Evolutionary conservation across 2,888 invertebrate species (phyloP).

Genomic region (Sipha maydis): DNA sequence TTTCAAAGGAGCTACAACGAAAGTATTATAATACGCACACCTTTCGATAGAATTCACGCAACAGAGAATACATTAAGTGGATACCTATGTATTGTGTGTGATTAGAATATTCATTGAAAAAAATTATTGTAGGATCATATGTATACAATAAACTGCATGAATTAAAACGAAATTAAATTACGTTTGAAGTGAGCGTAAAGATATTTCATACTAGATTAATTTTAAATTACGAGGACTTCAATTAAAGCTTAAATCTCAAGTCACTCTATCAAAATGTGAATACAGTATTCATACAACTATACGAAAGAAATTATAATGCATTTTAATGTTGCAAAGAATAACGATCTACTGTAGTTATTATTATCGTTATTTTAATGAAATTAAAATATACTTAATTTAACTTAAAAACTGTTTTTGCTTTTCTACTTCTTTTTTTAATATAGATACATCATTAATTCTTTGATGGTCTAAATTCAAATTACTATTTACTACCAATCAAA

Average conservation of each 20-base stretch:
- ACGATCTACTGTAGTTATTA: too few species aligned
- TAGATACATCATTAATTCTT: too few species aligned
- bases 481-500: too few species aligned
- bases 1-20: neutral
- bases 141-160: neutral
- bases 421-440: too few species aligned
- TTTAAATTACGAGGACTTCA: neutral
- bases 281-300: too few species aligned
- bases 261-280: too few species aligned
- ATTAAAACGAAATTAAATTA: constrained; percentile 14
- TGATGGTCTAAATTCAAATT: too few species aligned
- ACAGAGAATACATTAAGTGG: neutral
- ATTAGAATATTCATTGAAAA: neutral
- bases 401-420: too few species aligned
- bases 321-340: too few species aligned
- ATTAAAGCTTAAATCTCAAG: neutral
- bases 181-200: neutral
- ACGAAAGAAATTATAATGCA: too few species aligned
- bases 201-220: constrained; percentile 23
- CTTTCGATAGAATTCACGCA: neutral
- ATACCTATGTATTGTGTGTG: neutral
- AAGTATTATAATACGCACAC: neutral
- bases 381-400: too few species aligned
- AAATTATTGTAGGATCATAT: neutral
- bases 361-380: too few species aligned